A percentile compares a stretch with the other conserved stretches of the same genome.
phyloP scores from a whole-genome alignment of 1,140 invertebrate genomes.

The Drosophila lacertosa region DNA sequence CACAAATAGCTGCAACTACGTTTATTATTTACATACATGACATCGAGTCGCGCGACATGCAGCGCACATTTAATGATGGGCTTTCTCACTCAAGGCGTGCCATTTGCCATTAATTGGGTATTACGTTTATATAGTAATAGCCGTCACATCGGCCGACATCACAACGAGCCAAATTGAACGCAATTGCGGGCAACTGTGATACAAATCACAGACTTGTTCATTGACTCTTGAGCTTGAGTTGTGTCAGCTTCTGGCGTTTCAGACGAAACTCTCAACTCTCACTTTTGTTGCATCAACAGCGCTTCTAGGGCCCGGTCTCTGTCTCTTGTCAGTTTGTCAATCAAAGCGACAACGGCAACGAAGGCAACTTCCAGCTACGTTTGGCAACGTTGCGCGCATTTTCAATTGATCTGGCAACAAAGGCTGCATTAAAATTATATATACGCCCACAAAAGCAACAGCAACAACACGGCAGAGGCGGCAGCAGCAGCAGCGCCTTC shows the following conservation, averaged over 20 bases:
- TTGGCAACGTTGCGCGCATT: constrained; percentile 37
- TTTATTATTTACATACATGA: constrained; percentile 33
- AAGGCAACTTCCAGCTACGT: constrained; percentile 17
- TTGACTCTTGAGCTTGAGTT: constrained; percentile 47
- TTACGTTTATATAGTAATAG: constrained; percentile 56
- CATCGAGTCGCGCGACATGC: constrained; percentile 20
- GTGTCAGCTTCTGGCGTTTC: constrained; percentile 23
- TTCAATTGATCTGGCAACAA: constrained; percentile 47
- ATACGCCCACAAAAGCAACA: constrained; percentile 22
- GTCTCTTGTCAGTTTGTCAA: constrained; percentile 59
- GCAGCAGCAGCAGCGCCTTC: neutral
- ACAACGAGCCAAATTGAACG: constrained; percentile 19
- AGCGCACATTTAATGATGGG: constrained; percentile 53
- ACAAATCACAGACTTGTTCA: constrained; percentile 30
- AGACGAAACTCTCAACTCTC: constrained; percentile 67
- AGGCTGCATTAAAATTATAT: constrained; percentile 49
- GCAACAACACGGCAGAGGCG: too few relatives aligned
- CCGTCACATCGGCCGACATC: too few relatives aligned
- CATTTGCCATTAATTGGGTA: constrained; percentile 57
- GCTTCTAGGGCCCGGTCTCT: constrained; percentile 21
- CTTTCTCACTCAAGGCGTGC: constrained; percentile 42
- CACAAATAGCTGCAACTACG: constrained; percentile 2
- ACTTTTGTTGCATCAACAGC: constrained; percentile 28
- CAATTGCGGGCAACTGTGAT: constrained; percentile 39
- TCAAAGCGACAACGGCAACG: constrained; percentile 38